Conservation (phyloP, 2,888 invertebrate genomes). For the Sussaba pulchella region DNA sequence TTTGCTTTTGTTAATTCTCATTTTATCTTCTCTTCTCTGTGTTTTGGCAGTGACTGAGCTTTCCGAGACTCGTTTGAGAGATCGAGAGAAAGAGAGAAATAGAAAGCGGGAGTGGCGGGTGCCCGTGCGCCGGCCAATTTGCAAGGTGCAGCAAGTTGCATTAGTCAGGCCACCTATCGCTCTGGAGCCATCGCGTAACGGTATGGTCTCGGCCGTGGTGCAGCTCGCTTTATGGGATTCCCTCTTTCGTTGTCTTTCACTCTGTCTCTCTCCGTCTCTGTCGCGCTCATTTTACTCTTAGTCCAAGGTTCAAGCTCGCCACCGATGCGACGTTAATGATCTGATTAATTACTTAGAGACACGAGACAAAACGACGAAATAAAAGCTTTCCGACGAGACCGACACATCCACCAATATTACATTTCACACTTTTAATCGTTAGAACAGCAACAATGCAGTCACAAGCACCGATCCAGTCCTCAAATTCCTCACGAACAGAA, state of each 20-base stretch:
- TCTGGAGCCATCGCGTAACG: constrained; percentile 82
- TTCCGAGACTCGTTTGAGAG: constrained; percentile 42
- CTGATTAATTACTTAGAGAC: constrained; percentile 82
- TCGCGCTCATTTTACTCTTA: constrained; percentile 28
- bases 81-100: too few relatives aligned
- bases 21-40: background rate
- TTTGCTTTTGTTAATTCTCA: constrained; percentile 5
- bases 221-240: constrained; percentile 72
- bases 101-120: constrained; percentile 31
- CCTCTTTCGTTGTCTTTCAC: too few relatives aligned
- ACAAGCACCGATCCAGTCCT: background rate
- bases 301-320: constrained; percentile 21
- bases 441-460: background rate
- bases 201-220: constrained; percentile 75
- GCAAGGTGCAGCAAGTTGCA: constrained; percentile 83
- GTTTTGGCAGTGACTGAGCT: constrained; percentile 28
- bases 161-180: constrained; percentile 83
- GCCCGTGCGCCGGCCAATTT: constrained; percentile 78
- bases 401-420: constrained; percentile 23
- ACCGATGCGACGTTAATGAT: constrained; percentile 81
- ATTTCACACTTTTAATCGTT: constrained; percentile 23
- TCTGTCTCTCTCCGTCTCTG: too few relatives aligned
- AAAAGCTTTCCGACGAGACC: constrained; percentile 41
- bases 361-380: constrained; percentile 70
- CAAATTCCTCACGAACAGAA: too few relatives aligned